phyloP scores from a whole-genome alignment of 2,888 invertebrate species.

The Noctua janthina region DNA sequence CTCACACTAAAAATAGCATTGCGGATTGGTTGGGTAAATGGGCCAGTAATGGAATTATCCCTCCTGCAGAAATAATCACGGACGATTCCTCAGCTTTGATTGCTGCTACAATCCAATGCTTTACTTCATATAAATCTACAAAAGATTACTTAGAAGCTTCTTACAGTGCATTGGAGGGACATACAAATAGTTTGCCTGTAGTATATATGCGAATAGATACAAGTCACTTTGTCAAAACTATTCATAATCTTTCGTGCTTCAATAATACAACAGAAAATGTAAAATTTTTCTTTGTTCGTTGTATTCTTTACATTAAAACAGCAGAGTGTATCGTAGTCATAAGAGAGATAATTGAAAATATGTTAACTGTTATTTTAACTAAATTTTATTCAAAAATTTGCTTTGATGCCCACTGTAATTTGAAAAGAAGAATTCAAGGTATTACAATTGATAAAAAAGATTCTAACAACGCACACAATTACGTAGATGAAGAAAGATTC shows the following conservation, averaged over 20 bases:
- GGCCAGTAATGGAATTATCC: constrained; percentile 45
- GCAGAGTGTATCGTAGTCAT: too few species aligned
- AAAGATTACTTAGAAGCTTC: constrained; percentile 51
- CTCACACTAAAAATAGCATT: constrained; percentile 46
- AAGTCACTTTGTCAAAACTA: constrained; percentile 47
- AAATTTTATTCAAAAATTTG: constrained; percentile 46
- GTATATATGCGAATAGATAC: constrained; percentile 50
- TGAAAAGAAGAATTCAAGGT: constrained; percentile 43
- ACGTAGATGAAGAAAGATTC: constrained; percentile 41
- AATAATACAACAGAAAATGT: constrained; percentile 47
- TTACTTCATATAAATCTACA: constrained; percentile 51
- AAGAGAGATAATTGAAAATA: too few species aligned
- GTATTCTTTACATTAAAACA: constrained; percentile 35
- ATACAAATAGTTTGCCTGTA: constrained; percentile 49
- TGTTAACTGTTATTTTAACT: constrained; percentile 4
- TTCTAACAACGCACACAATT: constrained; percentile 41
- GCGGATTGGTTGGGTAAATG: constrained; percentile 47
- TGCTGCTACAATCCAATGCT: constrained; percentile 49
- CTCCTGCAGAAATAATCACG: constrained; percentile 49
- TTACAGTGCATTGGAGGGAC: constrained; percentile 47
- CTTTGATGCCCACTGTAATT: constrained; percentile 38
- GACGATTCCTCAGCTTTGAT: constrained; percentile 51
- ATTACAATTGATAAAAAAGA: constrained; percentile 40
- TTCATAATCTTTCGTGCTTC: constrained; percentile 47
- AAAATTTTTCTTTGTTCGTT: constrained; percentile 43